Evolutionary conservation across 2,113 vertebrate species (phyloP).

Genomic region (Grus americana): DNA sequence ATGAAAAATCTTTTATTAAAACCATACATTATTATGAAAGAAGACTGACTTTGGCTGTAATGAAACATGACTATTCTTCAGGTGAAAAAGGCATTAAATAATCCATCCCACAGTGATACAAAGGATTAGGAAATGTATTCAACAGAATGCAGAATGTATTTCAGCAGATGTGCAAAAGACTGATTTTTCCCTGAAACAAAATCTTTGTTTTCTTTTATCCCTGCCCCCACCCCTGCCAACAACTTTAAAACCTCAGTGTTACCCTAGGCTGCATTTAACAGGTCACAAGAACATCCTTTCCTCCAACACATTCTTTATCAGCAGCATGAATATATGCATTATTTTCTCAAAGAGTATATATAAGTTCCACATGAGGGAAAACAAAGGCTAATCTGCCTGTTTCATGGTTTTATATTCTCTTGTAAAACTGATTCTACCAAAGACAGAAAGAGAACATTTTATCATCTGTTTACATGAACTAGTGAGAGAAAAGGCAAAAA

Average conservation of each 20-base stretch:
- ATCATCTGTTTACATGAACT: neutral
- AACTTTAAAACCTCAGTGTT: slow-evolving; percentile 26
- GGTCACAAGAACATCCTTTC: slow-evolving; percentile 23
- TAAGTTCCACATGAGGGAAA: neutral
- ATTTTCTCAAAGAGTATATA: neutral
- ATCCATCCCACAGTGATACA: slow-evolving; percentile 61
- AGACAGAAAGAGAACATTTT: neutral
- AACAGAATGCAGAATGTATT: neutral
- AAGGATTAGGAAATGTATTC: slow-evolving; percentile 23
- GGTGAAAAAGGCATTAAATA: slow-evolving; percentile 60
- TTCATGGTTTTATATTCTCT: neutral
- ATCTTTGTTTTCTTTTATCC: neutral
- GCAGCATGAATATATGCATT: neutral
- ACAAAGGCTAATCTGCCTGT: neutral
- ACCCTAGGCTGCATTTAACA: slow-evolving; percentile 17
- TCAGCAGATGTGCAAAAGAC: slow-evolving; percentile 21
- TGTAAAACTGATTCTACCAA: neutral
- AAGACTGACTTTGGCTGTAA: neutral
- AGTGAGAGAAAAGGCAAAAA: neutral
- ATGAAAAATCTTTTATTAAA: neutral
- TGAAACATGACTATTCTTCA: slow-evolving; percentile 21
- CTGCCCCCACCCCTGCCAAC: neutral
- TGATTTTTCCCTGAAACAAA: neutral
- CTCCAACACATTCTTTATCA: neutral
- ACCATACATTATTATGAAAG: neutral